Conservation (phyloP, 2,888 invertebrate genomes). For the Norana najaformis region DNA sequence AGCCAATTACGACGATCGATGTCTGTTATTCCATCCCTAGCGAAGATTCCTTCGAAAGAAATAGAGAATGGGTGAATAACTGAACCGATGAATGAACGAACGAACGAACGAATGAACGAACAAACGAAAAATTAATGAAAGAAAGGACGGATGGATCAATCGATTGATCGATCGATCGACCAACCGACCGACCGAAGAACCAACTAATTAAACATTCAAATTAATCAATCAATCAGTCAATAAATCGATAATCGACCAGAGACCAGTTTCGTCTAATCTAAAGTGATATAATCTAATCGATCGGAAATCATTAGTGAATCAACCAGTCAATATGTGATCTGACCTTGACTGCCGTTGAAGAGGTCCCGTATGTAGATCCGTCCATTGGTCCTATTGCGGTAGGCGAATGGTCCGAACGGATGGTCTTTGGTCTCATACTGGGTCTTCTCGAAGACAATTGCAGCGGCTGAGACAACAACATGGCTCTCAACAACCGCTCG, state of each 20-base stretch:
- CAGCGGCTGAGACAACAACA: slow-evolving; percentile 28
- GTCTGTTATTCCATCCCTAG: not conserved
- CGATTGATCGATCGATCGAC: too few relatives aligned
- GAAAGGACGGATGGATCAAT: too few relatives aligned
- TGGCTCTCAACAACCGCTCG: slow-evolving; percentile 37
- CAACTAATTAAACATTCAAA: too few relatives aligned
- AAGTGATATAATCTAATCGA: too few relatives aligned
- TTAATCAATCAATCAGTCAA: too few relatives aligned
- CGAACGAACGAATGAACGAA: too few relatives aligned
- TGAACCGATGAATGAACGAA: not conserved
- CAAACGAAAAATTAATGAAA: not conserved
- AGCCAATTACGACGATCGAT: not conserved
- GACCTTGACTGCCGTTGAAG: not conserved
- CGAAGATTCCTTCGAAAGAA: not conserved
- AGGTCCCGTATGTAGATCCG: not conserved
- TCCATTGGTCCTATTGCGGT: slow-evolving; percentile 19
- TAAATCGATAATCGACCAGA: too few relatives aligned
- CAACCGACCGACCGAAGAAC: too few relatives aligned
- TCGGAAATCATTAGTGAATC: not conserved
- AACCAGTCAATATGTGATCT: not conserved
- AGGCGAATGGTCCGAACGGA: not conserved
- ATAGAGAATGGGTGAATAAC: not conserved
- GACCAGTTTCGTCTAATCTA: too few relatives aligned
- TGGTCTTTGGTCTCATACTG: not conserved
- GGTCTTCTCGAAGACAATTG: slow-evolving; percentile 30